Conservation (phyloP, 2,888 invertebrate genomes). For the Ornithoptera priamus region DNA sequence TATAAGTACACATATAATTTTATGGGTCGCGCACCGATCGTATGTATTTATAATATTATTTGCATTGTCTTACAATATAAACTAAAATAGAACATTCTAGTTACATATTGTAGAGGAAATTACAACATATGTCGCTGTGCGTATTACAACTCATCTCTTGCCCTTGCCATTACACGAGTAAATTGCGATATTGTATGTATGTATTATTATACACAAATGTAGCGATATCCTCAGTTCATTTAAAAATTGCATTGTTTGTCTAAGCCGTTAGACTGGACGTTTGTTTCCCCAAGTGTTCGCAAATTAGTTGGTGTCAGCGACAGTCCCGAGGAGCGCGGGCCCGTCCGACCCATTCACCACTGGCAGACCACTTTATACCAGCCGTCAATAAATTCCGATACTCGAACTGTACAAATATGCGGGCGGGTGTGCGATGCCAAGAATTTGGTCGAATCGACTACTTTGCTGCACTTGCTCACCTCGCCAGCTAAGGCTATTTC, state of each 20-base stretch:
- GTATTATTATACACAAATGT: background rate
- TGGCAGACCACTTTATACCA: conserved; percentile 32
- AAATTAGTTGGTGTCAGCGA: conserved; percentile 22
- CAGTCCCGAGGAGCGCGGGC: conserved; percentile 8
- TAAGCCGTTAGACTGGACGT: conserved; percentile 20
- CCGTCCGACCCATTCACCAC: conserved; percentile 34
- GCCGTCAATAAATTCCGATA: conserved; percentile 44
- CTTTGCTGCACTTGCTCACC: conserved; percentile 69
- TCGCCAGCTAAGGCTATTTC: conserved; percentile 60
- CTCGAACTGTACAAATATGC: conserved; percentile 57
- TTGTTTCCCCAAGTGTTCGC: conserved; percentile 23
- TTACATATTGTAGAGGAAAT: no score
- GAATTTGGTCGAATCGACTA: conserved; percentile 66
- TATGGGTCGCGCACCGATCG: conserved; percentile 7
- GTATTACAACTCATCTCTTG: no score
- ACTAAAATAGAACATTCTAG: background rate
- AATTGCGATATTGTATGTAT: background rate
- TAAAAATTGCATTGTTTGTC: conserved; percentile 6
- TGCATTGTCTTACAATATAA: conserved; percentile 12
- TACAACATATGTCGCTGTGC: no score
- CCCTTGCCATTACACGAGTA: background rate
- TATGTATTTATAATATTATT: conserved; percentile 28
- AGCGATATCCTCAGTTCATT: background rate
- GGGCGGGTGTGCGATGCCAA: conserved; percentile 60
- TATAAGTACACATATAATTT: conserved; percentile 15